phyloP scores from a whole-genome alignment of 2,888 invertebrate species.

The Escarpia spicata region DNA sequence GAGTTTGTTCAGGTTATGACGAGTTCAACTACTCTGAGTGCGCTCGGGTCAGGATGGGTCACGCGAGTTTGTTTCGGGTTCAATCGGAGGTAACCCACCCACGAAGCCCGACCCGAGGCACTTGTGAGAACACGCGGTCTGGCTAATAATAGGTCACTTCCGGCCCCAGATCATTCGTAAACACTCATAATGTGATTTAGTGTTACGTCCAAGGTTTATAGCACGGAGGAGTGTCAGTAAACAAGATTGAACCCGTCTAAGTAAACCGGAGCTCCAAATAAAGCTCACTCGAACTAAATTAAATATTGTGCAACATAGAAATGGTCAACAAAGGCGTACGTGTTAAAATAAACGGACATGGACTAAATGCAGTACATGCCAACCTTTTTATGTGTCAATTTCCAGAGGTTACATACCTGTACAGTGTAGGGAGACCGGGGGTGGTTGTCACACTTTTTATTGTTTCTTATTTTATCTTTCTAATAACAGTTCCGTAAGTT shows the following conservation, averaged over 20 bases:
- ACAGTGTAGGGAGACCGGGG: neutral
- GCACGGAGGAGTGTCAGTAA: neutral
- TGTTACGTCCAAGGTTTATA: neutral
- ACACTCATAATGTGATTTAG: neutral
- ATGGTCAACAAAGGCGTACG: neutral
- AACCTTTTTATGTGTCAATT: neutral
- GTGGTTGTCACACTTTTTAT: too few species aligned
- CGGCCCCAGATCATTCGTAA: neutral
- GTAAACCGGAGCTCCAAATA: neutral
- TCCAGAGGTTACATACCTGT: neutral
- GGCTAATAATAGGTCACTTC: neutral
- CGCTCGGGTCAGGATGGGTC: neutral
- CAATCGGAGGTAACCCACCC: neutral
- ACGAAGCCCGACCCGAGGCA: neutral
- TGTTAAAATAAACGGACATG: neutral
- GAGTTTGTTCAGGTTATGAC: neutral
- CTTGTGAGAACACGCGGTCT: neutral
- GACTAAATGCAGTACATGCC: neutral
- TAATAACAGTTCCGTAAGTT: too few species aligned
- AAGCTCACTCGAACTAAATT: slow-evolving; percentile 16
- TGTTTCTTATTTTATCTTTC: too few species aligned
- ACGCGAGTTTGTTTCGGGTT: neutral
- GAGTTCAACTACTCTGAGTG: neutral
- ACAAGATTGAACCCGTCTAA: neutral
- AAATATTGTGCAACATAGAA: neutral